Base-by-base conservation (phyloP, 2,888 invertebrate species). In the Poecilobothrus nobilitatus region DNA sequence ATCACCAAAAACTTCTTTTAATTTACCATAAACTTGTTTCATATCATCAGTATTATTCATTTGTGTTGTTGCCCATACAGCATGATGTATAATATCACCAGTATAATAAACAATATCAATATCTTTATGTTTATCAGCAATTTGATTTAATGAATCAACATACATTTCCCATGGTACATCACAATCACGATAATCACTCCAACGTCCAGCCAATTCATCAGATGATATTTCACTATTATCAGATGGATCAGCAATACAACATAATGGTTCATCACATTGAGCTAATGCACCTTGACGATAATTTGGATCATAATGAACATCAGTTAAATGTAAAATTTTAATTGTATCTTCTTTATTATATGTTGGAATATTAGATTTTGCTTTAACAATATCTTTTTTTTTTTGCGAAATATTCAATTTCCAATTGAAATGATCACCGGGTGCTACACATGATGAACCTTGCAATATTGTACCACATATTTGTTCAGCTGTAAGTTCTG, bases 51-150 rank as follows among this genome's bases (percentile, higher is more conserved):
- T 80, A 75, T 93, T 93, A 72, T 85, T 82, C 65, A 85, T 83
- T 44, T 84, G 81, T 0, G 88, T 86, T 3, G 95, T 95, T 73
- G 88, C 88, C 95, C 96, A 97, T n/a, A 93, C 86, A 72, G 90
- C 89, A 77, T 95, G 95, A 74, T 93, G 90, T 65, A 94, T 87
- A 7, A 92, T 86, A 77, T 96, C 96, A 2, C 96, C 96, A 22
- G 95, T 92, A 78, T 91, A 91, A 75, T 94, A 89, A 8, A 95
- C 83, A 34, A 86, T 84, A 72, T 88, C 88, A 27, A 89, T 81
- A 63, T 88, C 82, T 84, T 87, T 75, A 75, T 88, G 87, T 22
- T 82, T 80, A 44, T 82, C 80, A 21, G 80, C 81, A 5, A 89
- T 85, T 68, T 88, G 86, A 18, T 86, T 81, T 71, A 94, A 82